A percentile compares a stretch with the other conserved stretches of the same genome.
Conservation (phyloP, 2,113 vertebrate genomes). For the Cairina moschata region DNA sequence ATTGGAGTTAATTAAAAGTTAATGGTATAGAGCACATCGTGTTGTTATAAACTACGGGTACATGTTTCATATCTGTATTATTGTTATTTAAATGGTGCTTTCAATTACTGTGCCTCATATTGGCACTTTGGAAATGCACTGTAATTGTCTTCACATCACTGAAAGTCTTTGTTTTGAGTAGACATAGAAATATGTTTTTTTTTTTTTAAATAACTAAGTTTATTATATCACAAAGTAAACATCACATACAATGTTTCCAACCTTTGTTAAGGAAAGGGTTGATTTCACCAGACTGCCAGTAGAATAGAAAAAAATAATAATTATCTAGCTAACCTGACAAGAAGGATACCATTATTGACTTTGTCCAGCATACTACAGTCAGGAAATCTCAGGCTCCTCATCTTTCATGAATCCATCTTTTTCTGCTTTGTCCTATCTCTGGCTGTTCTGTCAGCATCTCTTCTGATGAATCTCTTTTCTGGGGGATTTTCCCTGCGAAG, state of each 20-base stretch:
- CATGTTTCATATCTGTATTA: constrained; percentile 49
- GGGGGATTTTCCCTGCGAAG: not conserved
- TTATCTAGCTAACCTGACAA: not conserved
- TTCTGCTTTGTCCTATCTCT: not conserved
- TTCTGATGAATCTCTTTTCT: not conserved
- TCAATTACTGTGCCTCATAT: constrained; percentile 39
- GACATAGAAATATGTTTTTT: not conserved
- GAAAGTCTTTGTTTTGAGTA: constrained; percentile 28
- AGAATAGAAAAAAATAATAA: not conserved
- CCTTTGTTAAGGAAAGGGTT: not conserved
- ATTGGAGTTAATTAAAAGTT: constrained; percentile 91
- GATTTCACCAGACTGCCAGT: not conserved
- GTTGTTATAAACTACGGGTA: constrained; percentile 45
- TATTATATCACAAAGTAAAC: not conserved
- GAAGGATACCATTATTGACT: not conserved
- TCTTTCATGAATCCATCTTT: not conserved
- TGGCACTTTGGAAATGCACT: constrained; percentile 18
- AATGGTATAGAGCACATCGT: constrained; percentile 78
- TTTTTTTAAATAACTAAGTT: too few relatives aligned
- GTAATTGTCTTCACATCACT: constrained; percentile 6
- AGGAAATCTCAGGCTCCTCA: not conserved
- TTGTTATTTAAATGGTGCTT: constrained; percentile 55
- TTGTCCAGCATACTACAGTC: not conserved
- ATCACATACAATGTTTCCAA: not conserved
- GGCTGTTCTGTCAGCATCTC: not conserved